These are phyloP conservation scores for Cryptomyrus ogoouensis DNA, from an alignment of 2,113 vertebrate genomes.

Conservation along the genomic window DNA sequence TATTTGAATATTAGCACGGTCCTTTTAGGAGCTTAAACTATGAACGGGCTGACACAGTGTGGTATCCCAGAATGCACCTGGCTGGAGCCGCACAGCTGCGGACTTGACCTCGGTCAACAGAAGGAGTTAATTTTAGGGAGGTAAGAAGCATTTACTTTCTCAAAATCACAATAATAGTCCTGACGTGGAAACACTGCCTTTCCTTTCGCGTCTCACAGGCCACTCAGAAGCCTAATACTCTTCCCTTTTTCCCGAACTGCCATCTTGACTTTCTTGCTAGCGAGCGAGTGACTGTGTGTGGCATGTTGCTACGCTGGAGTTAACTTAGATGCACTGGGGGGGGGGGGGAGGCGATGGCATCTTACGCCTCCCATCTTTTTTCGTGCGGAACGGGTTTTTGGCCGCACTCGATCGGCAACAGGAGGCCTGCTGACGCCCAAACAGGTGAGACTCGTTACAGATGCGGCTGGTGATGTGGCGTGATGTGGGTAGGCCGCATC, in stretches of 20 bases:
- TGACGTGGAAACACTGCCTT: neutral
- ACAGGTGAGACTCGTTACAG: conserved; percentile 19
- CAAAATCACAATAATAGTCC: neutral
- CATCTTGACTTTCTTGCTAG: neutral
- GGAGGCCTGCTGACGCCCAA: conserved; percentile 5
- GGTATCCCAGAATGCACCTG: neutral
- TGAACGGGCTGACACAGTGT: neutral
- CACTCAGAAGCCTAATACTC: neutral
- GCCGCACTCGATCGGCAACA: conserved; percentile 14
- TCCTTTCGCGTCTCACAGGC: neutral
- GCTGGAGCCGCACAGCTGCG: neutral
- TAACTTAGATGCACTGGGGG: neutral
- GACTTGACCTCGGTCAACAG: neutral
- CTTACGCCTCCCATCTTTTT: neutral
- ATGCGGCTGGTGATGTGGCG: neutral
- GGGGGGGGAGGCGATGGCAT: neutral
- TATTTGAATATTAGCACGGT: neutral
- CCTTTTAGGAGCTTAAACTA: neutral
- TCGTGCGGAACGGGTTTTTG: conserved; percentile 14
- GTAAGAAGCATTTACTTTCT: neutral
- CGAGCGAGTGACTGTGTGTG: neutral
- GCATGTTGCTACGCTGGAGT: neutral
- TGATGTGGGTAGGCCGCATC: neutral
- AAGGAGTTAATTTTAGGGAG: neutral
- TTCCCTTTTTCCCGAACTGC: neutral